Percentiles rank a stretch among this genome's conserved stretches.
Conservation (phyloP, 2,797 vertebrate species). For the Toxotes lorentzi region DNA sequence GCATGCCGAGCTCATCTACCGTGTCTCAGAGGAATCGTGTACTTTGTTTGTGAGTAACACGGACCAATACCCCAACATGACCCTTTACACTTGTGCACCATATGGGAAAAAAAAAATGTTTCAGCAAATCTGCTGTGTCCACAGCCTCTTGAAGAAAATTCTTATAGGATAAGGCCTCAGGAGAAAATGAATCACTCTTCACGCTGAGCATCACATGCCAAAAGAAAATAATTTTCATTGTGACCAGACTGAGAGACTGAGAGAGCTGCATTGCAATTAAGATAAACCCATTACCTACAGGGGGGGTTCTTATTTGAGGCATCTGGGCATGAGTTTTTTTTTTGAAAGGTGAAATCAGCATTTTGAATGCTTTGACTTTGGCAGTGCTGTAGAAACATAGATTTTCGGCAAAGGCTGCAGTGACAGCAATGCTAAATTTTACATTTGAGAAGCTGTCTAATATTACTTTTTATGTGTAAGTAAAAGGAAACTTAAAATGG, state of each 20-base stretch:
- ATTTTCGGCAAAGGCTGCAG: slow-evolving; percentile 18
- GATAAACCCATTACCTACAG: slow-evolving; percentile 8
- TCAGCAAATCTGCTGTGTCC: background rate
- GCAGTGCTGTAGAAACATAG: background rate
- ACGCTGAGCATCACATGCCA: slow-evolving; percentile 12
- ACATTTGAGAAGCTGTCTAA: slow-evolving; percentile 5
- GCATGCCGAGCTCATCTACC: slow-evolving; percentile 85
- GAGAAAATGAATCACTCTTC: slow-evolving; percentile 18
- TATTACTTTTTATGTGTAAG: slow-evolving; percentile 13
- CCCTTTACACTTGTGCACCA: slow-evolving; percentile 3
- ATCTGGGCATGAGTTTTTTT: slow-evolving; percentile 14
- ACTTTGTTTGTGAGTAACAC: slow-evolving; percentile 83
- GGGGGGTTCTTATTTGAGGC: slow-evolving; percentile 8
- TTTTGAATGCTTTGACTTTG: no score
- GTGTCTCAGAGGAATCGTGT: slow-evolving; percentile 83
- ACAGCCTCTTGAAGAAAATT: background rate
- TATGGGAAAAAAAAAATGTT: background rate
- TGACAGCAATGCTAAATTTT: slow-evolving; percentile 9
- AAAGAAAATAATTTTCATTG: slow-evolving; percentile 10
- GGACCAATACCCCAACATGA: background rate
- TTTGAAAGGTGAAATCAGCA: slow-evolving; percentile 45
- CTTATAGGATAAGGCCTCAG: slow-evolving; percentile 3
- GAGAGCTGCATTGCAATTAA: slow-evolving; percentile 17
- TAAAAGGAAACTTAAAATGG: slow-evolving; percentile 3
- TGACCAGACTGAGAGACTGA: background rate